Conservation (phyloP, 53 echinoderm and acorn worm genomes). For the Luidia sarsii region DNA sequence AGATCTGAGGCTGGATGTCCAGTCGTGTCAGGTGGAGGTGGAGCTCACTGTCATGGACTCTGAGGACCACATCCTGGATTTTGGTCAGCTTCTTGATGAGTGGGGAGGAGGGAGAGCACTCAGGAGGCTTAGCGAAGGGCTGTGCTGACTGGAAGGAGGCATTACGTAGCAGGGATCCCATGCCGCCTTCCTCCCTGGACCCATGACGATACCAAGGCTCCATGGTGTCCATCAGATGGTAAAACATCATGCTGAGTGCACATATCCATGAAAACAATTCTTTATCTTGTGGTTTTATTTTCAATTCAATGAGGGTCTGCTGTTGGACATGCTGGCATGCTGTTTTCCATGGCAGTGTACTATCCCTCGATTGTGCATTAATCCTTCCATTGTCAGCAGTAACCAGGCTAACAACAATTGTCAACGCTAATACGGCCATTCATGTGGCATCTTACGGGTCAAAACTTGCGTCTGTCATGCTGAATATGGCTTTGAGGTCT, state of each 20-base stretch:
- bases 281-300: too few relatives aligned
- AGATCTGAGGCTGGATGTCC: conserved; percentile 94
- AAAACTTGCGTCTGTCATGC: too few relatives aligned
- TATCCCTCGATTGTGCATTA: too few relatives aligned
- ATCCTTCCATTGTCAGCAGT: too few relatives aligned
- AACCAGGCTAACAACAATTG: too few relatives aligned
- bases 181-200: conserved; percentile 8
- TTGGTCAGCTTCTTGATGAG: conserved; percentile 85
- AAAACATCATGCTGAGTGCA: conserved; percentile 88
- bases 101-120: conserved; percentile 74
- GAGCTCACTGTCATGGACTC: conserved; percentile 76
- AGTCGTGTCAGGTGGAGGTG: conserved; percentile 81
- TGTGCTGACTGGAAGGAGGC: conserved; percentile 51
- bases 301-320: too few relatives aligned
- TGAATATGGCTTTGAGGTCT: too few relatives aligned
- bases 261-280: too few relatives aligned
- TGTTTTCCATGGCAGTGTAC: too few relatives aligned
- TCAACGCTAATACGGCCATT: too few relatives aligned
- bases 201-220: conserved; percentile 94
- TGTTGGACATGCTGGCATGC: too few relatives aligned
- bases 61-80: conserved; percentile 81
- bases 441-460: too few relatives aligned
- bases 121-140: conserved; percentile 76
- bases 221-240: conserved; percentile 90
- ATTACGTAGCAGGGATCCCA: conserved; percentile 29